A percentile compares a stretch with the other conserved stretches of the same genome.
Evolutionary conservation across 2,888 invertebrate genomes (phyloP).

Genomic region (Seladonia tumulorum): DNA sequence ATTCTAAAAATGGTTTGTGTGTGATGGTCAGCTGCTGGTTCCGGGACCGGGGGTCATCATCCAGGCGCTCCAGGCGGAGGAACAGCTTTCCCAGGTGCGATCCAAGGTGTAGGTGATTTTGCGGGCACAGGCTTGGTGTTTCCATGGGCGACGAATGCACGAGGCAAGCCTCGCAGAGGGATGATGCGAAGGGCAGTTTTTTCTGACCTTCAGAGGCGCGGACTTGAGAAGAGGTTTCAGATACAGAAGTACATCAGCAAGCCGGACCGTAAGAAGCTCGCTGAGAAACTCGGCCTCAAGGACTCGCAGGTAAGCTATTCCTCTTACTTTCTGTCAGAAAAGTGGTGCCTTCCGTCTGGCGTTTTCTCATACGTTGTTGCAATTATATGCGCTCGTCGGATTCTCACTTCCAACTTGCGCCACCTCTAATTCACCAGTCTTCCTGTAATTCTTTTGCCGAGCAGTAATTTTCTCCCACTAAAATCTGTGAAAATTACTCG

Average conservation of each 20-base stretch:
- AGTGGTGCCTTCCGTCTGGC: not conserved
- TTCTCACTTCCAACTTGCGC: not conserved
- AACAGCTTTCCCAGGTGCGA: conserved; percentile 78
- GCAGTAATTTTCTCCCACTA: not conserved
- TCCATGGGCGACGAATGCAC: conserved; percentile 95
- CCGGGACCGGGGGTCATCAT: conserved; percentile 84
- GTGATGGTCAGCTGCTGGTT: conserved; percentile 82
- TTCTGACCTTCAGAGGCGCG: conserved; percentile 97
- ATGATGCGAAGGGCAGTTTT: conserved; percentile 99
- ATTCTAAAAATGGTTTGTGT: not conserved
- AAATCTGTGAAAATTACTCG: not conserved
- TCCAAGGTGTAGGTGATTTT: conserved; percentile 80
- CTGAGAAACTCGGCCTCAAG: conserved; percentile 97
- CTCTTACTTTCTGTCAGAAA: not conserved
- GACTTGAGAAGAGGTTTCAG: conserved; percentile 97
- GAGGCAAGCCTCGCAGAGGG: conserved; percentile 96
- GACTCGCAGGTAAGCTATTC: conserved; percentile 94
- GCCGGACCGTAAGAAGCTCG: conserved; percentile 98
- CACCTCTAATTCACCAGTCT: not conserved
- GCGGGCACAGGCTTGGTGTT: conserved; percentile 86
- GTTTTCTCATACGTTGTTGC: not conserved
- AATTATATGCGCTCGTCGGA: not conserved
- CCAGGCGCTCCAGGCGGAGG: conserved; percentile 78
- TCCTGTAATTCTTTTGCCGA: not conserved
- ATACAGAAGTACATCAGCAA: conserved; percentile 99